Evolutionary conservation across 2,797 vertebrate genomes (phyloP).

Genomic region (Sarcophilus harrisii): DNA sequence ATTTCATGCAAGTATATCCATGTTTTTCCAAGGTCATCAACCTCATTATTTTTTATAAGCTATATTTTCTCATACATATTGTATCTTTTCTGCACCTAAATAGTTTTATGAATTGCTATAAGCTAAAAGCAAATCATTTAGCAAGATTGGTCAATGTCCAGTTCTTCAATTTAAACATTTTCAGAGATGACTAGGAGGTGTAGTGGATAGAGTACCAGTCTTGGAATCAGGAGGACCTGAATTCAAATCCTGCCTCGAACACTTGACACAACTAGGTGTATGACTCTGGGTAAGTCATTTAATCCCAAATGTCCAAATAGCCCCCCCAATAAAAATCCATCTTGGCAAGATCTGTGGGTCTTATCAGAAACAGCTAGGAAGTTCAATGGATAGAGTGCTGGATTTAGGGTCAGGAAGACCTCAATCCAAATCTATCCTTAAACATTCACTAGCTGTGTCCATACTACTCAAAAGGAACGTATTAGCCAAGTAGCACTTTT

Average conservation of each 20-base stretch:
- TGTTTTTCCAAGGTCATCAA: not conserved
- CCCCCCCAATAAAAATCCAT: too few relatives aligned
- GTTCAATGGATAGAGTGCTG: not conserved
- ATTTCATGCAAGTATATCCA: not conserved
- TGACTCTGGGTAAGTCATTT: too few relatives aligned
- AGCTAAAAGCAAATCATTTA: not conserved
- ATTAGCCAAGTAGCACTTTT: not conserved
- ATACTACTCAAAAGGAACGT: not conserved
- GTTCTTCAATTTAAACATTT: not conserved
- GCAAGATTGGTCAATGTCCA: not conserved
- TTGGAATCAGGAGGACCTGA: too few relatives aligned
- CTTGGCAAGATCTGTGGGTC: not conserved
- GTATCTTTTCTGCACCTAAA: not conserved
- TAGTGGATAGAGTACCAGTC: too few relatives aligned
- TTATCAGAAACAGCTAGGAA: not conserved
- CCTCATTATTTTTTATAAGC: not conserved
- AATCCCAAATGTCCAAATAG: too few relatives aligned
- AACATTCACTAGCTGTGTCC: not conserved
- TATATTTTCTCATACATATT: not conserved
- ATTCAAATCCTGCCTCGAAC: too few relatives aligned
- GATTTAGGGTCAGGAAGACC: too few relatives aligned
- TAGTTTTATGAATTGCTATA: not conserved
- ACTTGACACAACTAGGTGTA: too few relatives aligned
- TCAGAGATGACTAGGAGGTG: too few relatives aligned
- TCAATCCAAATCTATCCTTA: too few relatives aligned